Evolutionary conservation across 2,888 invertebrate genomes (phyloP).

Genomic region (Spisula subtruncata): DNA sequence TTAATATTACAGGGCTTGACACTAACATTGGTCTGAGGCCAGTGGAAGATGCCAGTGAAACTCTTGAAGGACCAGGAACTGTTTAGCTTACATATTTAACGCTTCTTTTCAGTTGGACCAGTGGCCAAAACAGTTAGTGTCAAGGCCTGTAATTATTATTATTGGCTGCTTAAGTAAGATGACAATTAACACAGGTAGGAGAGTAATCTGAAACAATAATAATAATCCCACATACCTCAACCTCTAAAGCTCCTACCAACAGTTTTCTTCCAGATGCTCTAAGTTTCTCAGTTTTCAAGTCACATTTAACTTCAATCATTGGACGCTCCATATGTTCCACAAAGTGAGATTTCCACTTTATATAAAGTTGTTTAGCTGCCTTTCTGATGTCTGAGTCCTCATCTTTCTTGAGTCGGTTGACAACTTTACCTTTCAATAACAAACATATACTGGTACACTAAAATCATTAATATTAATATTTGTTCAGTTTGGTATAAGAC

Average conservation of each 20-base stretch:
- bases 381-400: constrained; percentile 79
- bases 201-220: background rate
- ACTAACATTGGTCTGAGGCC: too few species aligned
- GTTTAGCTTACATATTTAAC: too few species aligned
- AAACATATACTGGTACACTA: background rate
- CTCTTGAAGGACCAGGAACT: too few species aligned
- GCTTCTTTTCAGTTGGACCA: too few species aligned
- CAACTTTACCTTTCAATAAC: constrained; percentile 76
- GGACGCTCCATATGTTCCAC: constrained; percentile 78
- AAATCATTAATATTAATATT: too few species aligned
- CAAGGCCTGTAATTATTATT: too few species aligned
- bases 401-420: constrained; percentile 81
- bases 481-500: too few species aligned
- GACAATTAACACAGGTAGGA: background rate
- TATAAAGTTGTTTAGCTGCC: constrained; percentile 79
- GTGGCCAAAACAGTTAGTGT: too few species aligned
- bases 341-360: constrained; percentile 82
- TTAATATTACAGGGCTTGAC: too few species aligned
- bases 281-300: constrained; percentile 81
- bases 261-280: constrained; percentile 78
- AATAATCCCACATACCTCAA: constrained; percentile 70
- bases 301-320: constrained; percentile 84
- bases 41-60: too few species aligned
- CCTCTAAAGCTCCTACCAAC: constrained; percentile 75
- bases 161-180: too few species aligned